Evolutionary conservation across 2,888 invertebrate species (phyloP), one percentile per base, ranked within the genome.

Genomic region (Drosophila colorata): DNA sequence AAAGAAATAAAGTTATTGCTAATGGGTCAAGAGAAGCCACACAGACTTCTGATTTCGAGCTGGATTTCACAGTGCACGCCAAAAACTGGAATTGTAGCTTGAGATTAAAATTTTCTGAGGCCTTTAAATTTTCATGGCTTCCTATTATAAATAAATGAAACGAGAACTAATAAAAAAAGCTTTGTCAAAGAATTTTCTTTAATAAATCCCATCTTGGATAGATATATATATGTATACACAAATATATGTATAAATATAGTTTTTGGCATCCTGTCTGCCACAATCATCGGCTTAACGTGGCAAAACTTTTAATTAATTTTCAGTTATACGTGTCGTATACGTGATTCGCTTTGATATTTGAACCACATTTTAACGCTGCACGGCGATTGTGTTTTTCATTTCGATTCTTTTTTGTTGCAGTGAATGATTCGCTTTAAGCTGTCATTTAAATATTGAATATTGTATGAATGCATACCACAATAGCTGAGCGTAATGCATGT

Each of bases 231-330:
- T 38, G 9, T 14, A 4, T 37, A 49, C 13, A 52, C 33, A 31
- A 40, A n/a, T 16, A n/a, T n/a, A n/a, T n/a, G n/a, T n/a, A n/a
- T 31, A 11, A 4, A 9, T 16, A 5, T n/a, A 25, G 14, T 11
- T 25, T 53, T 33, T 43, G 14, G 25, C 4, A 28, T 13, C 4
- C 7, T 43, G 11, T 14, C n/a, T 7, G 9, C 18, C 35, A 44
- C 28, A 49, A 41, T 53, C 23, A 20, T 9, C n/a, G 18, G 35
- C 37, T 59, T 59, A 43, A 47, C 20, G n/a, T 18, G n/a, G 23
- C 28, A 49, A 53, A 44, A 60, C 14, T 48, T 63, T 53, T 74
- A 74, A 68, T 68, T 74, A 56, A 59, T 59, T 69, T 56, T 18
- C 14, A 8, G 40, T 37, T 38, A 8, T 25, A 18, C 20, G 35